Evolutionary conservation across 2,113 vertebrate species (phyloP), one percentile per base, ranked within the genome.

Genomic region (Chitala chitala): DNA sequence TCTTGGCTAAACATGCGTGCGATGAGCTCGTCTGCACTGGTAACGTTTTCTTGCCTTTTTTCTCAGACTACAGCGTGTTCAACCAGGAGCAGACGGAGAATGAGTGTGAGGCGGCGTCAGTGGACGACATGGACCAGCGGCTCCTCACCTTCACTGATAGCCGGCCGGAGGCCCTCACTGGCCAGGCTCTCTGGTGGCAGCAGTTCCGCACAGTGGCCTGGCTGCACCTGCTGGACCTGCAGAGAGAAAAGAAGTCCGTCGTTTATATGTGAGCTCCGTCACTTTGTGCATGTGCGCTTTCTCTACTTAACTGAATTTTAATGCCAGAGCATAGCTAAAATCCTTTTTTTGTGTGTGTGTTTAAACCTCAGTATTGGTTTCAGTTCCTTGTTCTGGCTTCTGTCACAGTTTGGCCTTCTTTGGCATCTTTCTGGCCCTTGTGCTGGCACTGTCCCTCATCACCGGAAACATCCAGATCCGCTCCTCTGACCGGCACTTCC

Each of bases 1-100:
- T 50, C 6, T 33, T 15, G n/a, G 44, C 44, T 31, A 5, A 29
- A 59, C 56, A 31, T 59, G 7, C n/a, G 20, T n/a, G 17, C 2
- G 20, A 56, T 63, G 5, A 5, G 12, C 26, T 36, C 3, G 15
- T 13, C 42, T 26, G 7, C 33, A 3, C 65, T 24, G 20, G 5
- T 10, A 13, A 20, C n/a, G 26, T 8, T 24, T 15, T 29, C 36
- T 10, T 38, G 74, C 38, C 10, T 29, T 72, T 78, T n/a, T 70
- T 42, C 76, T 0, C 85, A 99, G 97, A 99, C 86, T 96, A 96
- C 79, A 96, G 93, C 3, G 91, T 98, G 75, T 98, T 99, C 73
- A 90, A 80, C 56, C 90, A 90, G 58, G 94, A 94, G 82, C 90
- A 90, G 78, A 76, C 26, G 0, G 95, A 93, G 69, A 94, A 94